phyloP scores from a whole-genome alignment of 2,888 invertebrate genomes.

The Malthinus seriepunctatus region DNA sequence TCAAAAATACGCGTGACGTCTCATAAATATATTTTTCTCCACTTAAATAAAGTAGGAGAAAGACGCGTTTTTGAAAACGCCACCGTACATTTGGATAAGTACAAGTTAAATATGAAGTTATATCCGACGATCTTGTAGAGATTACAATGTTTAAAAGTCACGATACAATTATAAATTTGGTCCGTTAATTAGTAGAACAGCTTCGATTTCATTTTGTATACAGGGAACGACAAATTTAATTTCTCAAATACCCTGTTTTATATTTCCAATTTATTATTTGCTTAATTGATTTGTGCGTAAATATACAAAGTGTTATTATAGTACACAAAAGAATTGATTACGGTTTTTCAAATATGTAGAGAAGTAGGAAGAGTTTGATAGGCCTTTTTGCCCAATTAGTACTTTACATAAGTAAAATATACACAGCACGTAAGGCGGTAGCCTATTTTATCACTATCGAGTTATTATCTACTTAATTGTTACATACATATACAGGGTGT shows the following conservation, averaged over 20 bases:
- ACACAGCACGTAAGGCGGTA: constrained; percentile 37
- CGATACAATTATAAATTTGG: constrained; percentile 22
- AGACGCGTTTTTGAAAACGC: neutral
- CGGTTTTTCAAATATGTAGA: constrained; percentile 10
- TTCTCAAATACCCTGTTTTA: constrained; percentile 27
- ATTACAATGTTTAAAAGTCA: constrained; percentile 11
- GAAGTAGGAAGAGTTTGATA: constrained; percentile 22
- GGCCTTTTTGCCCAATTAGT: constrained; percentile 23
- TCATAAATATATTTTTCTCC: neutral
- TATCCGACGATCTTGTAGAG: neutral
- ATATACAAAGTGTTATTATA: constrained; percentile 25
- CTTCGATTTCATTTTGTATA: constrained; percentile 15
- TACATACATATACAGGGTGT: constrained; percentile 17
- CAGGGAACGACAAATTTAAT: constrained; percentile 22
- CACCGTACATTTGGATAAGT: too few relatives aligned
- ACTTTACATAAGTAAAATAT: constrained; percentile 21
- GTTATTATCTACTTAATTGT: constrained; percentile 16
- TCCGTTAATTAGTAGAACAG: constrained; percentile 20
- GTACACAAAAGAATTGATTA: constrained; percentile 23
- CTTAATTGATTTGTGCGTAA: constrained; percentile 28
- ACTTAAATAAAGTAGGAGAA: constrained; percentile 19
- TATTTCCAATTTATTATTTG: constrained; percentile 23
- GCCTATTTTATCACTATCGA: constrained; percentile 36
- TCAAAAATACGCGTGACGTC: constrained; percentile 2
- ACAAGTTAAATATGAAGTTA: too few relatives aligned